Percentiles rank a stretch among this genome's conserved stretches.
These are phyloP conservation scores for Sylvicapra grimmia DNA, from an alignment of 2,113 vertebrate species.

Conservation along the genomic window DNA sequence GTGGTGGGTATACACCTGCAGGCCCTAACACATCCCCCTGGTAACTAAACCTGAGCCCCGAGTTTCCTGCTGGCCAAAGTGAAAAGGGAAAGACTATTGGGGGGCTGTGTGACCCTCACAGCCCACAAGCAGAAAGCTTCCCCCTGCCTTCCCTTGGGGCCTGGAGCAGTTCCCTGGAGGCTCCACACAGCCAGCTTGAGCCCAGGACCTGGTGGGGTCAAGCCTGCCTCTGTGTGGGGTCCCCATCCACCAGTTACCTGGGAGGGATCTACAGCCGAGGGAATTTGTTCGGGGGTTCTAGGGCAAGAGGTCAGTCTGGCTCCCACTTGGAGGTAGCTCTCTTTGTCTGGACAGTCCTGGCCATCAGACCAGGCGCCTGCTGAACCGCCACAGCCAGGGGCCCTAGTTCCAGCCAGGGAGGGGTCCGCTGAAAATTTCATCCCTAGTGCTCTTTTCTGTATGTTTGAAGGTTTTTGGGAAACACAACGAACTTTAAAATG, in stretches of 20 bases:
- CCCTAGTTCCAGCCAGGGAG: neutral
- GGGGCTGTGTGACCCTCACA: neutral
- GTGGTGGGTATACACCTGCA: neutral
- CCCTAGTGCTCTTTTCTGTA: neutral
- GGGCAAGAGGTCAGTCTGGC: neutral
- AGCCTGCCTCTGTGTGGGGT: fast-evolving
- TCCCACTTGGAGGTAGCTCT: neutral
- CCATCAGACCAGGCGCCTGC: neutral
- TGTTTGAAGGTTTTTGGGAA: neutral
- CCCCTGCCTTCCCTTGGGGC: neutral
- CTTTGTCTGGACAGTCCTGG: neutral
- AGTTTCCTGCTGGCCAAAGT: neutral
- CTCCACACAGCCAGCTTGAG: neutral
- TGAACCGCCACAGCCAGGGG: neutral
- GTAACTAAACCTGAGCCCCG: neutral
- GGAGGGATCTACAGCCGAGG: neutral
- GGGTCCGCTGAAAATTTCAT: neutral
- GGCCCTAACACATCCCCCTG: neutral
- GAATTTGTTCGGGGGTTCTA: neutral
- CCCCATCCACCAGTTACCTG: neutral
- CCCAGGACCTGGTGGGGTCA: neutral
- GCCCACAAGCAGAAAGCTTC: neutral
- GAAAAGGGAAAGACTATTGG: neutral
- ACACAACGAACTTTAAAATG: neutral
- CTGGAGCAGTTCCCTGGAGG: neutral